Evolutionary conservation across 30 jellyfish, hydroid and myxozoan genomes (phyloP).

Genomic region (Turritopsis dohrnii): DNA sequence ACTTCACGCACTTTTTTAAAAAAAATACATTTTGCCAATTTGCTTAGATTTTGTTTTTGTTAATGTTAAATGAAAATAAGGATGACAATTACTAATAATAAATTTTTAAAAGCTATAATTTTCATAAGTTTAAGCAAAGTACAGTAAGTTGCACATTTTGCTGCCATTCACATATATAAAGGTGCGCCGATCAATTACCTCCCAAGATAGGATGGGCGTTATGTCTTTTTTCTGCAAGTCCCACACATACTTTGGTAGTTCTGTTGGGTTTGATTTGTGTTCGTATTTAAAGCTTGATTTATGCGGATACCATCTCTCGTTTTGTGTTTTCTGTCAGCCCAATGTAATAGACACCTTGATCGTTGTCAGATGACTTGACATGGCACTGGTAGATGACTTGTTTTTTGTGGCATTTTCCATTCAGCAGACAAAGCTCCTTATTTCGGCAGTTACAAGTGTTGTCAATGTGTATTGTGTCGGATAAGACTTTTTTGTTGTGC

Average conservation of each 20-base stretch:
- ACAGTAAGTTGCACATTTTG: neutral
- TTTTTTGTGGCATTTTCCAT: slow-evolving; percentile 37
- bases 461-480: neutral
- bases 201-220: slow-evolving; percentile 5
- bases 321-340: slow-evolving; percentile 46
- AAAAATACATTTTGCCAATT: neutral
- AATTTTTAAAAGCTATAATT: neutral
- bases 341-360: slow-evolving; percentile 24
- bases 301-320: slow-evolving; percentile 40
- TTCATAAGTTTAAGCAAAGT: too few relatives aligned
- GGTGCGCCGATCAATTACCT: slow-evolving; percentile 1
- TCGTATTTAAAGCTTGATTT: slow-evolving; percentile 24
- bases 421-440: neutral
- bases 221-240: slow-evolving; percentile 11
- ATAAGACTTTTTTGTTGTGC: neutral
- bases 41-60: neutral
- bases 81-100: neutral
- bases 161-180: neutral
- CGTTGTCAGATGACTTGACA: slow-evolving; percentile 9
- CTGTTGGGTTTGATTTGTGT: slow-evolving; percentile 38
- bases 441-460: neutral
- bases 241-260: slow-evolving; percentile 43
- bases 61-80: neutral
- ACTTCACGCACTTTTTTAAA: neutral
- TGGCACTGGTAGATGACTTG: slow-evolving; percentile 34